Evolutionary conservation across 2,113 vertebrate genomes (phyloP), one percentile per base, ranked within the genome.

Genomic region (Rhizomys pruinosus): DNA sequence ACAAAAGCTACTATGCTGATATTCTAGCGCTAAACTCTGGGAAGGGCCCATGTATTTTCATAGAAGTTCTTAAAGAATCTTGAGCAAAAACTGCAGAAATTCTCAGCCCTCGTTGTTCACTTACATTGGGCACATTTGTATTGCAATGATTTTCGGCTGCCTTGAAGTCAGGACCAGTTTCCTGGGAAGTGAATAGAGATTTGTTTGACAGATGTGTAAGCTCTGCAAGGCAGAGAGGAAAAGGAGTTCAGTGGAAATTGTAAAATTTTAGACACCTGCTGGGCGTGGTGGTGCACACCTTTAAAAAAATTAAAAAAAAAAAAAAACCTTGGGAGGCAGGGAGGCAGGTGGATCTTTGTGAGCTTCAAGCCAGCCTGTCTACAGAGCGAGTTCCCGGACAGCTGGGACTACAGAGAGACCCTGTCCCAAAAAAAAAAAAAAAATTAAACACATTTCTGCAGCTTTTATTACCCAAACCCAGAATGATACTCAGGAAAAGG

Each of bases 111-210:
- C 23, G 12, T 74, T 77, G 39, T 37, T 89, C 59, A 64, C 89
- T 85, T 78, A 72, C 79, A 68, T 68, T 89, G 78, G 86, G 64
- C 42, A 44, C 61, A 61, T 95, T 93, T 90, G 76, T 34, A 89
- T 86, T 78, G 94, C 85, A 82, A 1, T 74, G 44, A 23, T 20
- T 82, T 94, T 87, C 90, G 88, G 92, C 61, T 76, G 66, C 47
- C 37, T 20, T 19, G 86, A 95, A 87, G 78, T 44, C 66, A 8
- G 66, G 92, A 77, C 76, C 7, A 0, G 82, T 96, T 77, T 94
- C 93, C 88, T 80, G 89, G 91, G 93, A 95, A 90, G 52, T 89
- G 82, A 93, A 84, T 61, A 93, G 90, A 95, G n/a, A n/a, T n/a
- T n/a, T 91, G 66, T 94, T 87, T 96, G 94, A 66, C 82, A 92